These are phyloP conservation scores for Stenchaetothrips biformis DNA, from an alignment of 2,888 invertebrate genomes.

Conservation along the genomic window DNA sequence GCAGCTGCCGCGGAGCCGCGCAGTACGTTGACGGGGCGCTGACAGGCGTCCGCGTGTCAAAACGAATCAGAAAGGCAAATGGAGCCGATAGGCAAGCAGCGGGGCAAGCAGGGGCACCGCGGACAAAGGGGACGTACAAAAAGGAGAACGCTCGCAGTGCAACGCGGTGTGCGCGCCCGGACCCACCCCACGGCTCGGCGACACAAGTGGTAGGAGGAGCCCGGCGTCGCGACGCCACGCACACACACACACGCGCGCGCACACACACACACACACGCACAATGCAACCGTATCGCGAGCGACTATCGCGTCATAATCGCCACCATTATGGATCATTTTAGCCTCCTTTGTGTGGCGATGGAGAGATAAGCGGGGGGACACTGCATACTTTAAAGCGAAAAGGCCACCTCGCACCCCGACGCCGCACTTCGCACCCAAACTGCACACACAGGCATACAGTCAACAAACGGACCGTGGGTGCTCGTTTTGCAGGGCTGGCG, in stretches of 20 bases:
- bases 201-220: constrained; percentile 18
- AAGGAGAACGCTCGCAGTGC: not conserved
- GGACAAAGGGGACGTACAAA: not conserved
- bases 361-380: not conserved
- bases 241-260: no score
- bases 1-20: not conserved
- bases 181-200: constrained; percentile 2
- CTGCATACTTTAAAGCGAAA: not conserved
- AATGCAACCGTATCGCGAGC: not conserved
- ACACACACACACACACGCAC: not conserved
- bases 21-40: not conserved
- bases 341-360: constrained; percentile 13
- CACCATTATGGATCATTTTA: constrained; percentile 25
- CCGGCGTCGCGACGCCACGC: not conserved
- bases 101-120: not conserved
- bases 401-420: not conserved
- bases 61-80: constrained; percentile 11
- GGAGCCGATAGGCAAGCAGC: not conserved
- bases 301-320: constrained; percentile 18
- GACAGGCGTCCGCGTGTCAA: constrained; percentile 1
- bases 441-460: no score
- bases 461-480: no score
- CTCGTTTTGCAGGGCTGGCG: no score
- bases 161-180: not conserved
- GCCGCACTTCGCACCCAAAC: no score